phyloP scores from a whole-genome alignment of 2,113 vertebrate species.

The Notothenia rossii region DNA sequence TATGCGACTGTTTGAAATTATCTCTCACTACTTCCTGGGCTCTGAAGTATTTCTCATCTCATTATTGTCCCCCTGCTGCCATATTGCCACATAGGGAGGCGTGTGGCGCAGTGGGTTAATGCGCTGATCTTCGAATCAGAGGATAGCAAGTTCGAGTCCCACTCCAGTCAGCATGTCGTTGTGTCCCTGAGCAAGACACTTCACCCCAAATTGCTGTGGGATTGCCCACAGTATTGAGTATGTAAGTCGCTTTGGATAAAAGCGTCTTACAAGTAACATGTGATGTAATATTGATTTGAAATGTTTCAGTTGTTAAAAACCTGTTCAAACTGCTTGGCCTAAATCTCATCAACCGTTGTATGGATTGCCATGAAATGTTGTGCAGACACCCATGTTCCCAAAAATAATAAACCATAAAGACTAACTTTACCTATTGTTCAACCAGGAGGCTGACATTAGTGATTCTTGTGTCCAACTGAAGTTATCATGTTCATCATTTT shows the following conservation, averaged over 20 bases:
- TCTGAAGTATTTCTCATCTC: slow-evolving; percentile 42
- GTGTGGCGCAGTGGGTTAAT: no score
- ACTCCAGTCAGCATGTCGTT: no score
- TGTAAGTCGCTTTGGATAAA: no score
- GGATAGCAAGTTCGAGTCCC: no score
- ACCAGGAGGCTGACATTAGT: not conserved
- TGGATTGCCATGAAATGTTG: not conserved
- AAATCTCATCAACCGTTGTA: not conserved
- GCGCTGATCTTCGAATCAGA: no score
- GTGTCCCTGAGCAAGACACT: no score
- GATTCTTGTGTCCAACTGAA: not conserved
- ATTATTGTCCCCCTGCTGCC: slow-evolving; percentile 32
- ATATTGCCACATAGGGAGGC: no score
- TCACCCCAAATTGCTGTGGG: no score
- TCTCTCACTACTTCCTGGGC: slow-evolving; percentile 23
- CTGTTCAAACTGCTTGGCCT: not conserved
- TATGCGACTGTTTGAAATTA: slow-evolving; percentile 54
- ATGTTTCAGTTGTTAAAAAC: slow-evolving; percentile 25
- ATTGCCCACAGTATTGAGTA: no score
- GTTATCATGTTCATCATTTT: not conserved
- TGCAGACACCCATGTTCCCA: not conserved
- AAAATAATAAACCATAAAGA: not conserved
- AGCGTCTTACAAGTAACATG: no score
- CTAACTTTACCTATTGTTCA: not conserved
- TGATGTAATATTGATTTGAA: slow-evolving; percentile 32